phyloP scores from a whole-genome alignment of 2,888 invertebrate genomes.

The Agrotis segetum region DNA sequence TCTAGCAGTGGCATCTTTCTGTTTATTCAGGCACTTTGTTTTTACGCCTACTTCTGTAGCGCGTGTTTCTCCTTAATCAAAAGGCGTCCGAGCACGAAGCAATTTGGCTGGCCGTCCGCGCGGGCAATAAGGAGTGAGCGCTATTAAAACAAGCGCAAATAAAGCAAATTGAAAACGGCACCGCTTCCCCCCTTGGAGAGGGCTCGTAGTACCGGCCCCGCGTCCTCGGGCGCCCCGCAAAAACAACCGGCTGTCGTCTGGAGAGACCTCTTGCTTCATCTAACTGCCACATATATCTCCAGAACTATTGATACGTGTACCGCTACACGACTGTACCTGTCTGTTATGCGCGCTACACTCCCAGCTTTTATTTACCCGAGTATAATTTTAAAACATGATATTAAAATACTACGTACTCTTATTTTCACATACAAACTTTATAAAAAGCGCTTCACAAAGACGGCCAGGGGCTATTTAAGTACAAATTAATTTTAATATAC shows the following conservation, averaged over 20 bases:
- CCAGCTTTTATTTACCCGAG: conserved; percentile 42
- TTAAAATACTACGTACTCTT: neutral
- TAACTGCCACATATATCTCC: conserved; percentile 71
- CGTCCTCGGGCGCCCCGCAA: conserved; percentile 75
- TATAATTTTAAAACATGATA: conserved; percentile 27
- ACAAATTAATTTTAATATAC: conserved; percentile 19
- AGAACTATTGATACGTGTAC: conserved; percentile 59
- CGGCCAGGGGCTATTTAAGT: conserved; percentile 7
- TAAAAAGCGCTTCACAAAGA: conserved; percentile 9
- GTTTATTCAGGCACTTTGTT: conserved; percentile 78
- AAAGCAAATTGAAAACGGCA: conserved; percentile 90
- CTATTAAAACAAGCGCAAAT: conserved; percentile 91
- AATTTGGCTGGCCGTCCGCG: conserved; percentile 87
- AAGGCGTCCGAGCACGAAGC: conserved; percentile 89
- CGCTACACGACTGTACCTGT: conserved; percentile 18
- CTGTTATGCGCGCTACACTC: conserved; percentile 23
- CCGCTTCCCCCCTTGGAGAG: conserved; percentile 78
- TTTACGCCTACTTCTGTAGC: conserved; percentile 78
- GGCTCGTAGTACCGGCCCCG: conserved; percentile 71
- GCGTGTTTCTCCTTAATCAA: conserved; percentile 86
- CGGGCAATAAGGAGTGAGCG: conserved; percentile 88
- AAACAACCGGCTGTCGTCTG: conserved; percentile 79
- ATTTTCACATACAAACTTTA: conserved; percentile 2
- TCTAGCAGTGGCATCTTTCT: conserved; percentile 44
- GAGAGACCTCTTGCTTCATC: conserved; percentile 74